Evolutionary conservation across 30 jellyfish, hydroid and myxozoan species (phyloP), one percentile per base, ranked within the genome.

Genomic region (Sanderia malayensis): DNA sequence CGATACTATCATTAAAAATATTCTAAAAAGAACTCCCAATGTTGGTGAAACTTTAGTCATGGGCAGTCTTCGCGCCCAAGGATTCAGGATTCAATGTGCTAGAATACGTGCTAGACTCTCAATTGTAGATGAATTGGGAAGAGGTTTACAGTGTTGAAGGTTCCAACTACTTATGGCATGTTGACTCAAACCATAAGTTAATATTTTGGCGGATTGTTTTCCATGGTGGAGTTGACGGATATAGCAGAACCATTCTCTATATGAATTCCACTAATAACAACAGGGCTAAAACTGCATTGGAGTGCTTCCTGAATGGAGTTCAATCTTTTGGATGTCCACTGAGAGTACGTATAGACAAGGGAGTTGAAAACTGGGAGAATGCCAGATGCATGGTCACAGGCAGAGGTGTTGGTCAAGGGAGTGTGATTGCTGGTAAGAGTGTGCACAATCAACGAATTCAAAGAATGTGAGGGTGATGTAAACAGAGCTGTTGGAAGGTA

Each of bases 151-250:
- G 26, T 31, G 83, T 71, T 17, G 80, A 74, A 10, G 78, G 83
- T 7, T 22, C 83, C 22, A 29, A 31, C n/a, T 74, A 74, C 10
- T 30, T 71, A 19, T 71, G 83, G 83, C 83, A 71, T 34, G n/a
- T 71, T 6, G 78, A 71, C 53, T n/a, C n/a, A n/a, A n/a, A n/a
- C n/a, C n/a, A n/a, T n/a, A n/a, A n/a, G n/a, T n/a, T n/a, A n/a
- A n/a, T 71, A 20, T 20, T 67, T 15, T 73, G 86, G 81, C 33
- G 86, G 33, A 29, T 73, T 21, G 81, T 73, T 4, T 25, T 73
- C 18, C 86, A 58, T 58, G 86, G 86, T 18, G 0, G 82, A 58
- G 41, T 73, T 3, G 86, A 73, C 32, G 81, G 86, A 4, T 73
- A 4, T 58, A 47, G 33, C 67, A 57, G 86, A 22, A 73, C 61